Evolutionary conservation across 1,140 invertebrate species (phyloP).

Genomic region (Ceratoteleas bidentatus): DNA sequence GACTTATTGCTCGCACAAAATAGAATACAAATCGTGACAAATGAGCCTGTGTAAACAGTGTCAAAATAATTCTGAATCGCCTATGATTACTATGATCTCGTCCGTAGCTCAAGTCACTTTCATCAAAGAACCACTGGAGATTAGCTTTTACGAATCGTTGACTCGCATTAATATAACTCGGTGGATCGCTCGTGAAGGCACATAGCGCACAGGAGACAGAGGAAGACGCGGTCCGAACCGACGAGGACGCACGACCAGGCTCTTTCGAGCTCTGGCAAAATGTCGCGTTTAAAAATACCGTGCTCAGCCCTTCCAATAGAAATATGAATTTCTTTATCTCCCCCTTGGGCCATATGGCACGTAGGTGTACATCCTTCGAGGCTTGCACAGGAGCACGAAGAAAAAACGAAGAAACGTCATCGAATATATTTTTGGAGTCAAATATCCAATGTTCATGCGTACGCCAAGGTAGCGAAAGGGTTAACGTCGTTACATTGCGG

Average conservation of each 20-base stretch:
- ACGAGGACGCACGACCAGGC: slow-evolving; percentile 20
- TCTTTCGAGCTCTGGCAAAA: slow-evolving; percentile 61
- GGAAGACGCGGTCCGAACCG: slow-evolving; percentile 11
- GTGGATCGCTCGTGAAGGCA: slow-evolving; percentile 47
- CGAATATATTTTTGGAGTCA: slow-evolving; percentile 61
- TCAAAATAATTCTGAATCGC: slow-evolving; percentile 66
- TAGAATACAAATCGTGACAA: slow-evolving; percentile 66
- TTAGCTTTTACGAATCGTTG: slow-evolving; percentile 69
- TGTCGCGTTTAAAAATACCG: slow-evolving; percentile 72
- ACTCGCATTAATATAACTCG: slow-evolving; percentile 68
- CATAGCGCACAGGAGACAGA: slow-evolving; percentile 8
- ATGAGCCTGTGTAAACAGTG: slow-evolving; percentile 66
- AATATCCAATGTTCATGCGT: slow-evolving; percentile 53
- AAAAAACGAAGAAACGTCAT: slow-evolving; percentile 65
- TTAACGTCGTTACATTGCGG: slow-evolving; percentile 43
- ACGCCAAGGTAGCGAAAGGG: slow-evolving; percentile 53
- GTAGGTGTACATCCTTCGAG: slow-evolving; percentile 70
- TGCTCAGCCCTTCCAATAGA: slow-evolving; percentile 74
- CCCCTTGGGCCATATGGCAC: slow-evolving; percentile 71
- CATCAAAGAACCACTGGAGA: slow-evolving; percentile 65
- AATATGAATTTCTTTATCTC: slow-evolving; percentile 77
- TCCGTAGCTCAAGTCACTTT: slow-evolving; percentile 64
- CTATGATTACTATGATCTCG: slow-evolving; percentile 64
- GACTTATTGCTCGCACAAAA: slow-evolving; percentile 60
- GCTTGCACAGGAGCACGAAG: slow-evolving; percentile 63